These are phyloP conservation scores for Buphagus erythrorhynchus DNA, from an alignment of 2,797 vertebrate genomes.

Conservation along the genomic window DNA sequence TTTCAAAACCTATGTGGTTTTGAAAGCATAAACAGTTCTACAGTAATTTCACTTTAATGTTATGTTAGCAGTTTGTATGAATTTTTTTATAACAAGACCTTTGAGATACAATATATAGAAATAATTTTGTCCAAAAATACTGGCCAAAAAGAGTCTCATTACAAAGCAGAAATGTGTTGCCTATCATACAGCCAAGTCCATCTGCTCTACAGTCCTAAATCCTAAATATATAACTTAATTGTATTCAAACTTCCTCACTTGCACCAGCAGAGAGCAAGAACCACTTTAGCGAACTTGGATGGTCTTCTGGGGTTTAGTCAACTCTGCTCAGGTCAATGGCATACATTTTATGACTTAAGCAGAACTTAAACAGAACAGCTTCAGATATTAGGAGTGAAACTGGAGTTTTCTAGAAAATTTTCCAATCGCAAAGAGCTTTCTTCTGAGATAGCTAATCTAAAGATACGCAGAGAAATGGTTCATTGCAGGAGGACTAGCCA, in stretches of 20 bases:
- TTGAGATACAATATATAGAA: background rate
- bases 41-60: background rate
- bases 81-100: background rate
- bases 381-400: background rate
- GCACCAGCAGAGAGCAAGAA: background rate
- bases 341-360: background rate
- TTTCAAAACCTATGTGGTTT: no score
- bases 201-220: background rate
- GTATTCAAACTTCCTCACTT: background rate
- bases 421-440: background rate
- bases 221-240: background rate
- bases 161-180: background rate
- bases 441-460: background rate
- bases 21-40: background rate
- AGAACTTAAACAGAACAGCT: background rate
- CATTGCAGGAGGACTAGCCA: background rate
- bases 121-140: background rate
- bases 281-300: background rate
- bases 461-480: background rate
- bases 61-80: background rate
- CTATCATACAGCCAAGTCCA: background rate
- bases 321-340: background rate
- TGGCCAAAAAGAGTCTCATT: background rate
- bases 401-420: background rate
- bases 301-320: background rate